These are phyloP conservation scores for Triops cancriformis DNA, from an alignment of 1,140 invertebrate species.

Conservation along the genomic window DNA sequence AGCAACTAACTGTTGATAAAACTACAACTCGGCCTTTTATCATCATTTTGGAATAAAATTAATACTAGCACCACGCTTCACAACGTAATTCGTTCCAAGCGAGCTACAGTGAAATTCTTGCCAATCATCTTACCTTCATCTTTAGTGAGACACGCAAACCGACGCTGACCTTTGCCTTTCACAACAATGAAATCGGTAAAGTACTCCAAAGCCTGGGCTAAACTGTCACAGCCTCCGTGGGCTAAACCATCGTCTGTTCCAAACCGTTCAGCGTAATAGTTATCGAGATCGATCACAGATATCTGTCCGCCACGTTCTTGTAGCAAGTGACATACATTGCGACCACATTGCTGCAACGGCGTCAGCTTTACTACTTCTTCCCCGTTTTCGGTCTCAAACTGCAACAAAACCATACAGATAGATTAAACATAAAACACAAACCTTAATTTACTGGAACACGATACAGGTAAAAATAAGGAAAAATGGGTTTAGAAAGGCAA, in stretches of 20 bases:
- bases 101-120: no score
- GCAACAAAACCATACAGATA: no score
- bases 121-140: not conserved
- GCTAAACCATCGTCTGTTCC: not conserved
- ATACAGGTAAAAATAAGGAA: not conserved
- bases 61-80: no score
- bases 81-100: no score
- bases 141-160: not conserved
- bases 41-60: not conserved
- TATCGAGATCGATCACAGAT: not conserved
- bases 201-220: not conserved
- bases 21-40: conserved; percentile 17
- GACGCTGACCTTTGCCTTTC: not conserved
- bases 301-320: not conserved
- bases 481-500: not conserved
- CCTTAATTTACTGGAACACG: not conserved
- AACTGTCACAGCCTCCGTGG: not conserved
- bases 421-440: not conserved
- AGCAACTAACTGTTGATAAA: not conserved
- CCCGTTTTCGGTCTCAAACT: not conserved
- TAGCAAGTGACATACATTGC: not conserved
- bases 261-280: not conserved
- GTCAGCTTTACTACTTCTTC: not conserved
- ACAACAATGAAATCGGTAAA: not conserved
- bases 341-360: not conserved